Base-by-base conservation (phyloP, 2,113 vertebrate genomes). In the Prunella himalayana region DNA sequence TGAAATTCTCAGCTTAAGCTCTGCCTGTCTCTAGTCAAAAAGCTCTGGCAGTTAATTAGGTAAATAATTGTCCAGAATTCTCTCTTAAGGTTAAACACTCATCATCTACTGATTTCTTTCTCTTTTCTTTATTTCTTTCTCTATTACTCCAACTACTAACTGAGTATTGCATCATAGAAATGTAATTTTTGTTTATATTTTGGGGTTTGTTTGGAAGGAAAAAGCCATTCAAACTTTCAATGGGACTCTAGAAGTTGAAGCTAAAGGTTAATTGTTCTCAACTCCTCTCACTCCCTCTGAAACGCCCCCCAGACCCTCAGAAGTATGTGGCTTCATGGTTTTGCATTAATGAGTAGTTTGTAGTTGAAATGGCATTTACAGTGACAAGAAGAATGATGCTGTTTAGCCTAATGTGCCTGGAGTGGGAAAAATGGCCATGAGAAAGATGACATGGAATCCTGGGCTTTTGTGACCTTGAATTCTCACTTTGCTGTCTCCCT, bases 141-240 rank as follows among this genome's bases (percentile, higher is more conserved):
- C 11, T 73, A 31, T 72, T 87, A 20, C 21, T 81, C 19, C 25
- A 61, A 1, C 28, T 65, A 8, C 28, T 60, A 35, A 76, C 16
- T 44, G 30, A 64, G 11, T 51, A 11, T 50, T 60, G 8, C 53
- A 72, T 72, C 27, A 15, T 1, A 56, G 21, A 42, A 82, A 61
- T 51, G 16, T 9, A 15, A 39, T 41, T 28, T 88, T 56, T 72
- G 20, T 82, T 92, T 63, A 11, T 72, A 50, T 35, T 76, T 39
- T 33, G 37, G 15, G 6, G 1, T 2, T 8, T 44, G 42, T 81
- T 86, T 56, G 6, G 19, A 57, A 28, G 39, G 7, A 2, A 13
- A 42, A 47, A 64, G 15, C 0, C 3, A 1, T 6, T 33, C 21
- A 15, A 7, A 18, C 15, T 75, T 92, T 79, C 11, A 61, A 0